Percentiles rank a stretch among this genome's conserved stretches.
Conservation (phyloP, 2,113 vertebrate species). For the Oreochromis spilurus region DNA sequence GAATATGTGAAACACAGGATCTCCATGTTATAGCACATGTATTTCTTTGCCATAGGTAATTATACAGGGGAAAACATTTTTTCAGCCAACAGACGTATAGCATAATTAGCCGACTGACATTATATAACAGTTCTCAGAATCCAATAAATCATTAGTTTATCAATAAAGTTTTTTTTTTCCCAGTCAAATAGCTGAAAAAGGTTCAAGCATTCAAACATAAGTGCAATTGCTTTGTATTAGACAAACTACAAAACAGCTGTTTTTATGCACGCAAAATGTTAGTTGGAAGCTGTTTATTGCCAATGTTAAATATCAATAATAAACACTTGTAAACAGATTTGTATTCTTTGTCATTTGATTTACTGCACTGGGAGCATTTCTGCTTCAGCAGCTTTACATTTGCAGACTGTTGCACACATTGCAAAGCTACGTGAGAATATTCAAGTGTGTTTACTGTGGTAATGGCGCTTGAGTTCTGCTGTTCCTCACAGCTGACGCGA, state of each 20-base stretch:
- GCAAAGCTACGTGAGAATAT: not conserved
- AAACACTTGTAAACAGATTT: not conserved
- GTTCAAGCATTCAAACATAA: rapidly evolving
- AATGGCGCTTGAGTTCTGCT: not conserved
- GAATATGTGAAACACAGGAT: not conserved
- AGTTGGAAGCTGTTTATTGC: not conserved
- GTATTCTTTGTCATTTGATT: not conserved
- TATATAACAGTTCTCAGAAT: not conserved
- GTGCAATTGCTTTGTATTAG: not conserved
- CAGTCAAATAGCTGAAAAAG: not conserved
- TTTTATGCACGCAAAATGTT: not conserved
- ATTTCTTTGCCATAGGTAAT: not conserved
- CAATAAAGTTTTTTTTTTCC: rapidly evolving
- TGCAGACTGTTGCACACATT: not conserved
- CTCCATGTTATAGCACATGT: not conserved
- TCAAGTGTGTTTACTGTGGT: not conserved
- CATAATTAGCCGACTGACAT: not conserved
- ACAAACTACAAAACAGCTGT: not conserved
- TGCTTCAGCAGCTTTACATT: not conserved
- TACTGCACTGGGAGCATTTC: not conserved
- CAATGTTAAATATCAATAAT: not conserved
- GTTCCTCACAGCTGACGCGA: not conserved
- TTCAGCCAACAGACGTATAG: not conserved
- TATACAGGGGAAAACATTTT: not conserved
- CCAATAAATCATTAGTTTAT: not conserved